These are phyloP conservation scores for Drosophila saltans DNA, from an alignment of 1,140 invertebrate species.

Conservation along the genomic window DNA sequence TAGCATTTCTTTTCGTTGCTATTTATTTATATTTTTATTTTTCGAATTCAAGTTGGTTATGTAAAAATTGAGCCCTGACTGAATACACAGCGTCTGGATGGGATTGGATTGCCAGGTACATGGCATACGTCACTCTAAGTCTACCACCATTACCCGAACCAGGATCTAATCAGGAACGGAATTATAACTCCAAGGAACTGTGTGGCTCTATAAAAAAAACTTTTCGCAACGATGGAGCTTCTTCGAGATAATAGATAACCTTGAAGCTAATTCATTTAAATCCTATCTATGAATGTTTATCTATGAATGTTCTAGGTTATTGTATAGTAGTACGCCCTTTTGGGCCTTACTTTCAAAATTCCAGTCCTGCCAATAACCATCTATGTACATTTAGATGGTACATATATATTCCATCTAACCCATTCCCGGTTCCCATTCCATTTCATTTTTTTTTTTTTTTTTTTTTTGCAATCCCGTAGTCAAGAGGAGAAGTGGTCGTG, in stretches of 20 bases:
- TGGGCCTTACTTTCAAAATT: background rate
- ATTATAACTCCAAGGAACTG: too few species aligned
- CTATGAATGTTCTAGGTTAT: too few species aligned
- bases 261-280: too few species aligned
- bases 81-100: constrained; percentile 16
- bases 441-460: background rate
- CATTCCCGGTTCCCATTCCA: constrained; percentile 21
- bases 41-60: constrained; percentile 21
- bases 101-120: constrained; percentile 13
- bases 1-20: background rate
- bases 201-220: too few species aligned
- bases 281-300: too few species aligned
- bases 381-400: constrained; percentile 1
- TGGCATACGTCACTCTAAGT: constrained; percentile 23
- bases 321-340: too few species aligned
- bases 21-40: constrained; percentile 3
- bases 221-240: too few species aligned
- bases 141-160: background rate
- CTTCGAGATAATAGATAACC: too few species aligned
- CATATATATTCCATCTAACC: constrained; percentile 21
- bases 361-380: background rate
- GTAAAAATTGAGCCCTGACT: constrained; percentile 15
- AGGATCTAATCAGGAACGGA: background rate
- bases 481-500: constrained; percentile 3
- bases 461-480: background rate